phyloP scores from a whole-genome alignment of 1,140 invertebrate species.

The Drosophila melanica region DNA sequence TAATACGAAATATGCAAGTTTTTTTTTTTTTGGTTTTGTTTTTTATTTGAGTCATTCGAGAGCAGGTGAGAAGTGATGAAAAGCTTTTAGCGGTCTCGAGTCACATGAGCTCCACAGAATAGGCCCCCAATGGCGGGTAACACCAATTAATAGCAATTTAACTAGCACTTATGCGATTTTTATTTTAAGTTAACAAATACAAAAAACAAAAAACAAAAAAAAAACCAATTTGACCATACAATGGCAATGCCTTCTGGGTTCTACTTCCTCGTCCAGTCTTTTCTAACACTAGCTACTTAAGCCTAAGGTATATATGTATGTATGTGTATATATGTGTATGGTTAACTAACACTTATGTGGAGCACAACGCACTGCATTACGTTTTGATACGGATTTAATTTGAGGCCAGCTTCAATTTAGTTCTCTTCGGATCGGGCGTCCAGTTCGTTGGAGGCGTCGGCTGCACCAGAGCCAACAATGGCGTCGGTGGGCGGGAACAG shows the following conservation, averaged over 20 bases:
- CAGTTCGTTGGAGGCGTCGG: conserved; percentile 53
- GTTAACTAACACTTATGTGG: conserved; percentile 2
- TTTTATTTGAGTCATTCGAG: conserved; percentile 13
- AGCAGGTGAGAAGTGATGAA: conserved; percentile 53
- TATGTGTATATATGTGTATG: conserved; percentile 28
- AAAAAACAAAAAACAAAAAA: too few species aligned
- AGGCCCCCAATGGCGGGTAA: conserved; percentile 9
- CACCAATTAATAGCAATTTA: conserved; percentile 44
- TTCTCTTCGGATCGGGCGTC: conserved; percentile 28
- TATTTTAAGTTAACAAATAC: conserved; percentile 60
- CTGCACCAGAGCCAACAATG: conserved; percentile 30
- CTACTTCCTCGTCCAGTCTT: conserved; percentile 67
- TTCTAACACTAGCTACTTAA: conserved; percentile 65
- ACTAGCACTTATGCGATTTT: conserved; percentile 66
- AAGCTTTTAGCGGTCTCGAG: conserved; percentile 63
- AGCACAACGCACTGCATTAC: conserved; percentile 73
- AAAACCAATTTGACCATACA: conserved; percentile 58
- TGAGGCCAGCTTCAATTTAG: conserved; percentile 13
- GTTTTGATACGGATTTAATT: conserved; percentile 17
- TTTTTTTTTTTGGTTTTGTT: background rate
- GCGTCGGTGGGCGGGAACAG: conserved; percentile 56
- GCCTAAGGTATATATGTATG: conserved; percentile 22
- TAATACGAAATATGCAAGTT: conserved; percentile 16
- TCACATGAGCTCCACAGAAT: conserved; percentile 29
- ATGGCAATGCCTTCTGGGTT: conserved; percentile 16